Base-by-base conservation (phyloP, 2,113 vertebrate genomes). In the Pimephales promelas region DNA sequence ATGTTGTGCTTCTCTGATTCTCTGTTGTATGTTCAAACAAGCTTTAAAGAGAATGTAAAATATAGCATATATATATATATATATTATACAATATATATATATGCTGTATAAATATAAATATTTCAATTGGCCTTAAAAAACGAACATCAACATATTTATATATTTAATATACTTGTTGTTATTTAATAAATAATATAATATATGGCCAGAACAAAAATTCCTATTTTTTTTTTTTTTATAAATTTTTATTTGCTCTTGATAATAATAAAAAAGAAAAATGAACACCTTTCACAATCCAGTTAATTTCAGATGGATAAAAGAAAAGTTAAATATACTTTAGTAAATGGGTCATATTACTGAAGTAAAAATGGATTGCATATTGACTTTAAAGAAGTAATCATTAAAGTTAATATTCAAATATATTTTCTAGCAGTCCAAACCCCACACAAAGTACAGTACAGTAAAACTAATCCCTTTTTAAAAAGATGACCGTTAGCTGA, bases 401-500 rank as follows among this genome's bases (percentile, higher is more conserved):
- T 66, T 9, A 66, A 61, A 66, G 31, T 22, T 31, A 10, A 10
- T 36, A 66, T 26, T 18, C 3, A 47, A 28, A 52, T 7, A 31
- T 1, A 18, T 49, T 54, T 74, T 74, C 0, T 1, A 47, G 43
- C 11, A 7, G 10, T 45, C 49, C 31, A 83, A 81, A 45, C 4
- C 61, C 45, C 68, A 76, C n/a, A 62, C 56, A 72, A 74, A 16
- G 62, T 86, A 83, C 75, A 83, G 85, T 87, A 83, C 56, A 73
- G 16, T 82, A 47, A 34, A 80, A 62, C n/a, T 4, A 11, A 49
- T n/a, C 68, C 40, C 24, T 62, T 47, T 82, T 70, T 14, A 28
- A 81, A 82, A 57, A 71, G 76, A 82, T 85, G 84, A 87, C 88
- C 86, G 66, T 83, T 77, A 59, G 71, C 81, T 88, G 88, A 89